Conservation (phyloP, 2,113 vertebrate genomes). For the Zapus hudsonius region DNA sequence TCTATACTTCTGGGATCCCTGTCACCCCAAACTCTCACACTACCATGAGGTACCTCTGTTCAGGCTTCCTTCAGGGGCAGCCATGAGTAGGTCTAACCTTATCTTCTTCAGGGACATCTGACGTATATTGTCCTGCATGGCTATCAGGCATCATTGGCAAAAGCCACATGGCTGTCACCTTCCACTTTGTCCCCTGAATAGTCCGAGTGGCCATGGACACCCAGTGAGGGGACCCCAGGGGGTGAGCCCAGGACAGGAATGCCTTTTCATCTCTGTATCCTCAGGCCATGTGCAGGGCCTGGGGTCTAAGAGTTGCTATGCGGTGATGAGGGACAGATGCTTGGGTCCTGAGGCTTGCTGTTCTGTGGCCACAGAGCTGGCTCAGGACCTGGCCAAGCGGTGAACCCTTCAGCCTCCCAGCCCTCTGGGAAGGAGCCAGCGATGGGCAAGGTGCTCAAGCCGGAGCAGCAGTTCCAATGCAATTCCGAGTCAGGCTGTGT, state of each 20-base stretch:
- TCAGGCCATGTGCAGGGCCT: background rate
- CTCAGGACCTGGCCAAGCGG: background rate
- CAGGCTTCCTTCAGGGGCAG: background rate
- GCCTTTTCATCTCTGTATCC: accelerated
- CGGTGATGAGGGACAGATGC: accelerated
- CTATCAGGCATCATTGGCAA: background rate
- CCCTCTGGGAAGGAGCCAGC: background rate
- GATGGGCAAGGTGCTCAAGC: accelerated
- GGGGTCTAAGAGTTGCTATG: accelerated
- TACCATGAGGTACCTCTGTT: no score
- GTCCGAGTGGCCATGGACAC: accelerated
- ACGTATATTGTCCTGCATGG: accelerated
- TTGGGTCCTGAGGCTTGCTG: background rate
- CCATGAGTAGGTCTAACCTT: background rate
- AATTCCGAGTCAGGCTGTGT: accelerated
- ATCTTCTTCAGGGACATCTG: background rate
- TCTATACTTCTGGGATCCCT: no score
- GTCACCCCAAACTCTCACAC: no score
- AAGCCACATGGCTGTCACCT: accelerated
- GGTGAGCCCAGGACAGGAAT: accelerated
- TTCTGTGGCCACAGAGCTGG: background rate
- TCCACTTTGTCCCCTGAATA: background rate
- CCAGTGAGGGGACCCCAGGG: background rate
- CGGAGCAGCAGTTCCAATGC: accelerated
- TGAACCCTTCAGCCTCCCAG: background rate